Base-by-base conservation (phyloP, 2,113 vertebrate species). In the Eulemur rufifrons region DNA sequence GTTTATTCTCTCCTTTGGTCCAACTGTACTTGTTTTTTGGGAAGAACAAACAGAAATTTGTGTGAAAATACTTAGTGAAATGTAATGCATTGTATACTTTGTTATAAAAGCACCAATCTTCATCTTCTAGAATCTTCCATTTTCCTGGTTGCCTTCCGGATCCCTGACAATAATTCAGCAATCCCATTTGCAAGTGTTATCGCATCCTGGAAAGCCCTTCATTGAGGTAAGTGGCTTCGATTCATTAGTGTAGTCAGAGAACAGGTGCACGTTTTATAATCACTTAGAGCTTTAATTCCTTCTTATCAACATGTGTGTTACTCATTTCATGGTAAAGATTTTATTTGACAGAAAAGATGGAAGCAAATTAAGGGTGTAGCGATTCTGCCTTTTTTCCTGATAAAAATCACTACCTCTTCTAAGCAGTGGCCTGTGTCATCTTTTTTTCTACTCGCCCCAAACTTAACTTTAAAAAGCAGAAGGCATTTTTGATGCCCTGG, bases 121-220 rank as follows among this genome's bases (percentile, higher is more conserved):
- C 71, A 11, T 88, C 85, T 97, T 92, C 54, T n/a, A 90, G 64
- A 89, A 94, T 66, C 82, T 86, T 54, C 68, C 83, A 0, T 82
- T 63, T 47, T 32, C 86, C 71, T 77, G 32, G n/a, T 73, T 89
- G 69, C 23, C 71, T 86, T 73, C n/a, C 34, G 81, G 64, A 95
- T 85, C 61, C 69, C 47, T 87, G 91, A 95, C 76, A 96, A 74
- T 80, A 89, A 37, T 63, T 78, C 52, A 93, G 93, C 95, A 97
- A 96, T 96, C 64, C 92, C 85, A 82, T 97, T 95, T 97, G 74
- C 78, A 86, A 98, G 93, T 76, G 86, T 95, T 97, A 93, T 95
- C 97, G 78, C 50, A 76, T 69, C 84, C 76, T 47, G 50, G 91
- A 82, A 80, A 84, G 83, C 59, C 80, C 76, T 81, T 94, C 96